phyloP scores from a whole-genome alignment of 2,888 invertebrate genomes.

The Periphyllus acericola region DNA sequence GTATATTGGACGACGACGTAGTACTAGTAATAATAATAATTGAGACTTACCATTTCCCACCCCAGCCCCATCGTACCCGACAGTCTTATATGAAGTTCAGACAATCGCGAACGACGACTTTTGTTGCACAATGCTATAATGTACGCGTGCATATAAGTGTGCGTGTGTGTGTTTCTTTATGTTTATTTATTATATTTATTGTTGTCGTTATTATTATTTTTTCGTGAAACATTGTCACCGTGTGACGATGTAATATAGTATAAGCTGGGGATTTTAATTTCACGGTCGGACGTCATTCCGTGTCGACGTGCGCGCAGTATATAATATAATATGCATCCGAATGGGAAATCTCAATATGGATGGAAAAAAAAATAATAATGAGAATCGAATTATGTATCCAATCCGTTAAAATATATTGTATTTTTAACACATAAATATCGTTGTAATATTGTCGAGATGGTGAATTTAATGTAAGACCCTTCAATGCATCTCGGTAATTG shows the following conservation, averaged over 20 bases:
- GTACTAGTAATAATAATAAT: neutral
- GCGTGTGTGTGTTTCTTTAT: too few relatives aligned
- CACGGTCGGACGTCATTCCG: slow-evolving; percentile 47
- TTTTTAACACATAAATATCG: too few relatives aligned
- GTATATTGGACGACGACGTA: neutral
- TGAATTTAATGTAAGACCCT: too few relatives aligned
- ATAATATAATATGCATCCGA: neutral
- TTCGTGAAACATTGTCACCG: neutral
- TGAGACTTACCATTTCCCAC: neutral
- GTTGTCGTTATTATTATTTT: neutral
- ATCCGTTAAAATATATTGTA: too few relatives aligned
- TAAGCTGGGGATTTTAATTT: slow-evolving; percentile 41
- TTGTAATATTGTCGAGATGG: too few relatives aligned
- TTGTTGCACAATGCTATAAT: neutral
- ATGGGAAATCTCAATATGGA: neutral
- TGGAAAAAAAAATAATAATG: neutral
- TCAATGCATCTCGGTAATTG: too few relatives aligned
- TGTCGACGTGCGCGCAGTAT: neutral
- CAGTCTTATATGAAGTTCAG: neutral
- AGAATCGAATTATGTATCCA: slow-evolving; percentile 10
- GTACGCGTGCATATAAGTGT: neutral
- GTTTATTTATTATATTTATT: neutral
- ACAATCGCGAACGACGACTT: neutral
- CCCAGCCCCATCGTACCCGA: neutral
- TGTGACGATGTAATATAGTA: slow-evolving; percentile 16